These are phyloP conservation scores for Lysandra coridon DNA, from an alignment of 2,888 invertebrate genomes.

Conservation along the genomic window DNA sequence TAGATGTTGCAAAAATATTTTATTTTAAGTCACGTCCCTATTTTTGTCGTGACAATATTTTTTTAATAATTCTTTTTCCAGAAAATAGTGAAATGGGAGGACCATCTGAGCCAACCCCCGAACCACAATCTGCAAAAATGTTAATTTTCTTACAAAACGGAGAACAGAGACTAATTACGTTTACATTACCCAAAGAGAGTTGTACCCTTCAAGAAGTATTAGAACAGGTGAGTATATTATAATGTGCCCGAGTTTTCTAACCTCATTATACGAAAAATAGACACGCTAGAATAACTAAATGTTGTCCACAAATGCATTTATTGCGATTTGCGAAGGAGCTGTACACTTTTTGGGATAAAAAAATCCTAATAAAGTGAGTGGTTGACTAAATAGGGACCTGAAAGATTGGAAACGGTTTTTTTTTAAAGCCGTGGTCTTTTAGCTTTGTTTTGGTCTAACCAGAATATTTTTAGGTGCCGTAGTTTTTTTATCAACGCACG, in stretches of 20 bases:
- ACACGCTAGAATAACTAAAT: too few relatives aligned
- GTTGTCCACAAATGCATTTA: too few relatives aligned
- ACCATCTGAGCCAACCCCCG: constrained; percentile 72
- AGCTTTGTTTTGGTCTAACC: too few relatives aligned
- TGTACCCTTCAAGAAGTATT: constrained; percentile 91
- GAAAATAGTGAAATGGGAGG: constrained; percentile 66
- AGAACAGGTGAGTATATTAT: constrained; percentile 81
- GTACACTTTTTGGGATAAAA: too few relatives aligned
- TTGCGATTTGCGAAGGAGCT: too few relatives aligned
- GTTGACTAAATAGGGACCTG: too few relatives aligned
- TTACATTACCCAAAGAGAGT: constrained; percentile 89
- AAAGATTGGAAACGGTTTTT: too few relatives aligned
- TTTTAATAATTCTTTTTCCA: constrained; percentile 45
- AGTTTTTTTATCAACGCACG: too few relatives aligned
- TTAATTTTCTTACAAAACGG: constrained; percentile 87
- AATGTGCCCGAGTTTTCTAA: background rate
- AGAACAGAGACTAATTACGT: constrained; percentile 90
- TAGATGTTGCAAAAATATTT: background rate
- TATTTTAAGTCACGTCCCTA: background rate
- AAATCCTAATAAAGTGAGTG: too few relatives aligned
- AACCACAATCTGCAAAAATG: constrained; percentile 87
- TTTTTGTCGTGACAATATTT: background rate
- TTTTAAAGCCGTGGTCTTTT: too few relatives aligned
- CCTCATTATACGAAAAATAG: background rate
- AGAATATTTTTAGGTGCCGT: too few relatives aligned